Percentiles rank a stretch among this genome's conserved stretches.
Evolutionary conservation across 2,888 invertebrate genomes (phyloP).

Genomic region (Tenodera sinensis): DNA sequence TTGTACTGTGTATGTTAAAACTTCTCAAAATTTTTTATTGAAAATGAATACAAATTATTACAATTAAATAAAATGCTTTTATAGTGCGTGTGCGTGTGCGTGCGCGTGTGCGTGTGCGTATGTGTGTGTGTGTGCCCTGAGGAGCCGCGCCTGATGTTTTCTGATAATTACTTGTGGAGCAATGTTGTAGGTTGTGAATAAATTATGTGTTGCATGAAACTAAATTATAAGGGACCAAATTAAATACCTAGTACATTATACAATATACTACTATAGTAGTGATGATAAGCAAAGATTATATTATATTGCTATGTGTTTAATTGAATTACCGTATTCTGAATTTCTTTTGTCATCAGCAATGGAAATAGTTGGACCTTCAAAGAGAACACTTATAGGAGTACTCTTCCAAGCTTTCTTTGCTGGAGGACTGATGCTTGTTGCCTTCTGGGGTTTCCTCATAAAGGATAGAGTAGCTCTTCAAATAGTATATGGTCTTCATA

Average conservation of each 20-base stretch:
- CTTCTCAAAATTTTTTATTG: not conserved
- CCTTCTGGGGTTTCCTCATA: conserved; percentile 76
- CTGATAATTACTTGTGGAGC: too few relatives aligned
- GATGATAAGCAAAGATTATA: too few relatives aligned
- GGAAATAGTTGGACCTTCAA: conserved; percentile 79
- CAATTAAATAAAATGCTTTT: too few relatives aligned
- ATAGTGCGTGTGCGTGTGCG: too few relatives aligned
- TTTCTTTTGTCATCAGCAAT: conserved; percentile 55
- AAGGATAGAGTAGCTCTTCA: conserved; percentile 71
- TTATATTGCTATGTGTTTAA: not conserved
- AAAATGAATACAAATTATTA: not conserved
- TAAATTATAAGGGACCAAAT: too few relatives aligned
- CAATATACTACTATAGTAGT: not conserved
- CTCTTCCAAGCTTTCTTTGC: conserved; percentile 78
- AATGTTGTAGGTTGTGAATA: too few relatives aligned
- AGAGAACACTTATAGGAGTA: conserved; percentile 75
- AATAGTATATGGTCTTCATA: conserved; percentile 73
- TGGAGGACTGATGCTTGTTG: conserved; percentile 75
- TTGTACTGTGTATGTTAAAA: conserved; percentile 47
- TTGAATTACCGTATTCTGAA: not conserved
- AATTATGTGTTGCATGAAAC: too few relatives aligned
- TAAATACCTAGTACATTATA: too few relatives aligned
- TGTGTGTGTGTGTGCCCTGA: too few relatives aligned
- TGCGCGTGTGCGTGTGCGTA: too few relatives aligned
- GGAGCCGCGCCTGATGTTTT: too few relatives aligned